phyloP scores from a whole-genome alignment of 2,888 invertebrate genomes.

The Lucinisca nassula region DNA sequence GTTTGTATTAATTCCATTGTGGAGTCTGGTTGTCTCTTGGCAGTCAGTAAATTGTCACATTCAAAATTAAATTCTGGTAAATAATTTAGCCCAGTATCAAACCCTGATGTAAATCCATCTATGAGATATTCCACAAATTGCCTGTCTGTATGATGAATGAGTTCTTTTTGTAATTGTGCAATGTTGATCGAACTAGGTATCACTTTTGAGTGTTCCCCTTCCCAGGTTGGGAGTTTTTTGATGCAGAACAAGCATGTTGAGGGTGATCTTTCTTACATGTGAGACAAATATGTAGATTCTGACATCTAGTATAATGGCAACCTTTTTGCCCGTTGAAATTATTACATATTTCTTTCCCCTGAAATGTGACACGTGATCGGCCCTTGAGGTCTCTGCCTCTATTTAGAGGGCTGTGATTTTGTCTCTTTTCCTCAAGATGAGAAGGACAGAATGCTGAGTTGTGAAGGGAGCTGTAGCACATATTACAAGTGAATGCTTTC shows the following conservation, averaged over 20 bases:
- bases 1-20: slow-evolving; percentile 35
- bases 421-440: background rate
- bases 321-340: background rate
- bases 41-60: slow-evolving; percentile 47
- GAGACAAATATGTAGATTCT: background rate
- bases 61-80: background rate
- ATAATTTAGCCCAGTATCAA: background rate
- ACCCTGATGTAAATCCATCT: background rate
- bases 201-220: background rate
- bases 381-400: background rate
- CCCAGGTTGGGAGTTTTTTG: background rate
- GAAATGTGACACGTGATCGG: background rate
- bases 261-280: background rate
- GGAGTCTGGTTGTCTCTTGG: slow-evolving; percentile 25
- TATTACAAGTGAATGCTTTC: background rate
- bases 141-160: background rate
- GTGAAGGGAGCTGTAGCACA: background rate
- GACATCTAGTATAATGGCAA: background rate
- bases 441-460: background rate
- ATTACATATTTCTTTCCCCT: background rate
- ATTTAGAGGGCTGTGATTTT: background rate
- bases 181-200: background rate
- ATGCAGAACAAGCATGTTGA: background rate
- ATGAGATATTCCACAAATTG: background rate
- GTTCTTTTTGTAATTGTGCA: background rate